Evolutionary conservation across 2,888 invertebrate species (phyloP).

Genomic region (Corbicula japonica): DNA sequence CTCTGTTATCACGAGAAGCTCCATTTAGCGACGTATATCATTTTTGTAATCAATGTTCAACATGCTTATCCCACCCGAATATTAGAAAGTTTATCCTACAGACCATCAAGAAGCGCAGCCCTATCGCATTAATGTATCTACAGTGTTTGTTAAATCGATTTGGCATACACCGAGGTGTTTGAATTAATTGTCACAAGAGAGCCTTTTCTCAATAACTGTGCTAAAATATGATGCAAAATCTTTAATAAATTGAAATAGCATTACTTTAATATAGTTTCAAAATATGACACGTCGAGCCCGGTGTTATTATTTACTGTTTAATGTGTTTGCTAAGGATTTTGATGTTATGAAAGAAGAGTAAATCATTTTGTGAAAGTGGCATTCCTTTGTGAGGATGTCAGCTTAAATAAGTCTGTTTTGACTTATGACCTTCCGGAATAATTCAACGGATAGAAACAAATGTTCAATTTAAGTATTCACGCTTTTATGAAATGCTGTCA

Average conservation of each 20-base stretch:
- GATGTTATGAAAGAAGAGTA: conserved; percentile 30
- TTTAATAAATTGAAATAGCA: conserved; percentile 49
- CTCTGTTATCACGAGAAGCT: conserved; percentile 31
- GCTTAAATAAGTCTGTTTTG: conserved; percentile 3
- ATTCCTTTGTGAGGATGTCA: conserved; percentile 17
- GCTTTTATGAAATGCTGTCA: too few species aligned
- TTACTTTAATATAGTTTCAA: conserved; percentile 44
- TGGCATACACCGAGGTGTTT: conserved; percentile 36
- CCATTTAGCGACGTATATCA: conserved; percentile 27
- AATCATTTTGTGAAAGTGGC: conserved; percentile 24
- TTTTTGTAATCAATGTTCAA: conserved; percentile 27
- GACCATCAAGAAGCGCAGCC: neutral
- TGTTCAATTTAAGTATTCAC: too few species aligned
- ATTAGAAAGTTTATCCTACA: conserved; percentile 44
- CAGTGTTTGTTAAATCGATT: conserved; percentile 38
- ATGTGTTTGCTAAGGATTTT: conserved; percentile 31
- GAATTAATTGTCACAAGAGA: conserved; percentile 15
- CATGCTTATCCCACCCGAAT: conserved; percentile 35
- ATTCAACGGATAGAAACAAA: too few species aligned
- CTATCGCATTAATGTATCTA: conserved; percentile 16
- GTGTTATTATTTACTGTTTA: conserved; percentile 34
- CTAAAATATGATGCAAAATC: conserved; percentile 32
- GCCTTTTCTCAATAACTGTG: conserved; percentile 13
- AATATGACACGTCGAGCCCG: conserved; percentile 47
- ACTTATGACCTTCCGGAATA: too few species aligned